phyloP scores from a whole-genome alignment of 2,888 invertebrate genomes.

The Drosophila paranaensis region DNA sequence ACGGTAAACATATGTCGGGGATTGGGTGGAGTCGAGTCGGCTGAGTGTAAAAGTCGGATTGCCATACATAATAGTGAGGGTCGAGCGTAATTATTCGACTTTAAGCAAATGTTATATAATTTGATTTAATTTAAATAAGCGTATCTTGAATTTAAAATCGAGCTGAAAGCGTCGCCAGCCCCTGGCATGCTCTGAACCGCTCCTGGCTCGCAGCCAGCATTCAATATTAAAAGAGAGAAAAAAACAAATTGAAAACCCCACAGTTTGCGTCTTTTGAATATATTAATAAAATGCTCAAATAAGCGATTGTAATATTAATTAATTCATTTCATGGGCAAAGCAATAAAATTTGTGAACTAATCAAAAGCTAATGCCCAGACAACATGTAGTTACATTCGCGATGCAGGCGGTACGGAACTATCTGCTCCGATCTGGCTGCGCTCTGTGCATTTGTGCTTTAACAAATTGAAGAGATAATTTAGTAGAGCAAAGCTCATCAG shows the following conservation, averaged over 20 bases:
- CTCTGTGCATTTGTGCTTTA: not conserved
- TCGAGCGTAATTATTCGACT: not conserved
- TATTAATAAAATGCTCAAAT: conserved; percentile 17
- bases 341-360: conserved; percentile 35
- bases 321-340: conserved; percentile 36
- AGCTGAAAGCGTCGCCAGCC: not conserved
- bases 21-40: not conserved
- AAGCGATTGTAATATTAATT: conserved; percentile 57
- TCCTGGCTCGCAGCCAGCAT: not conserved
- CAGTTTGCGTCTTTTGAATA: conserved; percentile 25
- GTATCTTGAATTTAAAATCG: not conserved
- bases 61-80: not conserved
- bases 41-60: not conserved
- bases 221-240: not conserved
- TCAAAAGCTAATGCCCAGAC: conserved; percentile 17
- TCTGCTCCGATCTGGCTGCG: conserved; percentile 4
- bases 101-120: not conserved
- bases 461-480: conserved; percentile 28
- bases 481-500: conserved; percentile 24
- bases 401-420: conserved; percentile 5
- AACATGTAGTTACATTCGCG: not conserved
- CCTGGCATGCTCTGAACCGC: conserved; percentile 5
- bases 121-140: not conserved
- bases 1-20: not conserved
- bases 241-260: not conserved